Percentiles rank a stretch among this genome's conserved stretches.
Conservation (phyloP, 2,888 invertebrate species). For the Nasonia oneida region DNA sequence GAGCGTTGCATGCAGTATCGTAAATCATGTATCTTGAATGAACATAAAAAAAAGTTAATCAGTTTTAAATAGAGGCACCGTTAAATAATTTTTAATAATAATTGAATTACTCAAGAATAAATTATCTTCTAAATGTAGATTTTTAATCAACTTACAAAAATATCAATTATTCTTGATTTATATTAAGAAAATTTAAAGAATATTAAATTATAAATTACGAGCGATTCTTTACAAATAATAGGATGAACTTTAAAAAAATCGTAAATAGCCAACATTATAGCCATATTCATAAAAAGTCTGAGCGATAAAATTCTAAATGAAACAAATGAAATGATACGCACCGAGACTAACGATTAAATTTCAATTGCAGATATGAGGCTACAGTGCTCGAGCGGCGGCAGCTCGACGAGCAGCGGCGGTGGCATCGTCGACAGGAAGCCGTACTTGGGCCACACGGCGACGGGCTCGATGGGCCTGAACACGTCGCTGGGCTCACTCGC, state of each 20-base stretch:
- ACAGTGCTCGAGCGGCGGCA: constrained; percentile 70
- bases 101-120: too few species aligned
- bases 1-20: constrained; percentile 20
- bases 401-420: constrained; percentile 71
- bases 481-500: constrained; percentile 72
- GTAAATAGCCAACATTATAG: not conserved
- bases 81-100: not conserved
- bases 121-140: too few species aligned
- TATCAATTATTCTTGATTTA: too few species aligned
- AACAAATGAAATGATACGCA: not conserved
- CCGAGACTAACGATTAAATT: not conserved
- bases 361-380: constrained; percentile 71
- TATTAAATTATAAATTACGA: too few species aligned
- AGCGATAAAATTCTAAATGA: not conserved
- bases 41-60: not conserved
- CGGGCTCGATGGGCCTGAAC: constrained; percentile 69
- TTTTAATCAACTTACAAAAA: too few species aligned
- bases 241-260: too few species aligned
- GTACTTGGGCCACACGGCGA: constrained; percentile 69
- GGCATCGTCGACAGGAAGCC: constrained; percentile 75
- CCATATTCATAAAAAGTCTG: not conserved
- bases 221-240: too few species aligned
- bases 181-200: too few species aligned
- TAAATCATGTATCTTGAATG: constrained; percentile 28
- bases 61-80: not conserved